Conservation (phyloP, 2,797 vertebrate genomes). For the Lophotriccus pileatus region DNA sequence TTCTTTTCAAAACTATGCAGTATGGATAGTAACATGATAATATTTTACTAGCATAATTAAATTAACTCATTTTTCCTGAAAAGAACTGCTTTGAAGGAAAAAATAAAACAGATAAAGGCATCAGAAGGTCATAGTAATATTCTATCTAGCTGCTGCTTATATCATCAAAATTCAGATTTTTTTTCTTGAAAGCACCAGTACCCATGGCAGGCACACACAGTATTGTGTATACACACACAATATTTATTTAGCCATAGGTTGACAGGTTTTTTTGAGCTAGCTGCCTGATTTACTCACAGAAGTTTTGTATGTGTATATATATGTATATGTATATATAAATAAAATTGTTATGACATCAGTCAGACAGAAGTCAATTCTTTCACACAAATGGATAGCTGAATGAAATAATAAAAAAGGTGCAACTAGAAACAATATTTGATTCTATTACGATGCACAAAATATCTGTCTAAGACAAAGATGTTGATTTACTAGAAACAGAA, state of each 20-base stretch:
- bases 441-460: neutral
- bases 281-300: neutral
- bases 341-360: neutral
- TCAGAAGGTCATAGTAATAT: neutral
- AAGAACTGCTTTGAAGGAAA: neutral
- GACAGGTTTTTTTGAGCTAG: neutral
- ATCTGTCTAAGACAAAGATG: neutral
- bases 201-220: neutral
- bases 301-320: neutral
- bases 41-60: neutral
- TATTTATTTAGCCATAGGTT: neutral
- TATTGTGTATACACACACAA: neutral
- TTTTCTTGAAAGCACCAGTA: neutral
- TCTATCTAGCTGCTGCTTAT: neutral
- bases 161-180: neutral
- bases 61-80: neutral
- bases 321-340: neutral
- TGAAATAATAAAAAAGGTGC: neutral
- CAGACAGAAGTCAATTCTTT: neutral
- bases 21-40: neutral
- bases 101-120: neutral
- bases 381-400: neutral
- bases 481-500: neutral
- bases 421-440: neutral
- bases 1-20: neutral